Conservation (phyloP, 2,113 vertebrate genomes). For the Danionella cerebrum region DNA sequence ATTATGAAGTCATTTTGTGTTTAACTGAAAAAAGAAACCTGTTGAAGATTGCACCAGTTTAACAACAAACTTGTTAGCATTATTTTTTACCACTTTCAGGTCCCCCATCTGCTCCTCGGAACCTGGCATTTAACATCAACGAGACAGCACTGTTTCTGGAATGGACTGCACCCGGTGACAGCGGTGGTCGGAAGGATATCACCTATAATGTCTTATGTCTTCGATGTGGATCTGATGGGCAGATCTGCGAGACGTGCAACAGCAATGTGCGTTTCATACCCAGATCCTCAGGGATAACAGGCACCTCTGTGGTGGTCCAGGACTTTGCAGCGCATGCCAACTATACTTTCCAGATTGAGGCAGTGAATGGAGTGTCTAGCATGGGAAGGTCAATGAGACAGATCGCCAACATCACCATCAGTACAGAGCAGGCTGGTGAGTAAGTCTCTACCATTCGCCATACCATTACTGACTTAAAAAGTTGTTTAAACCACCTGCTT, state of each 20-base stretch:
- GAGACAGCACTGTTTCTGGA: constrained; percentile 92
- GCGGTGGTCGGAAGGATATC: constrained; percentile 86
- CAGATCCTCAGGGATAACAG: constrained; percentile 75
- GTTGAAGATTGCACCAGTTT: not conserved
- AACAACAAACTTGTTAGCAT: not conserved
- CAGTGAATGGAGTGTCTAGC: constrained; percentile 86
- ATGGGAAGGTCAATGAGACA: constrained; percentile 75
- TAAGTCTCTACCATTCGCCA: too few species aligned
- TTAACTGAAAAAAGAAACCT: too few species aligned
- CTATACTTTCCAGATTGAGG: constrained; percentile 94
- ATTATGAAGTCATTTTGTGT: too few species aligned
- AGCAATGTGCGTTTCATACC: constrained; percentile 86
- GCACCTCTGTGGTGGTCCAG: constrained; percentile 81
- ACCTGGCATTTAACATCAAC: constrained; percentile 87
- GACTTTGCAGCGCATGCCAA: constrained; percentile 85
- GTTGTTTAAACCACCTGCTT: too few species aligned
- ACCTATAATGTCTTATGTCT: constrained; percentile 89
- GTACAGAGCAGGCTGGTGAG: constrained; percentile 89
- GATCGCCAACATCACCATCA: constrained; percentile 82
- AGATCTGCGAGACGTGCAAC: constrained; percentile 81
- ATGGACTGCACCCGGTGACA: constrained; percentile 89
- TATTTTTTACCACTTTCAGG: constrained; percentile 53
- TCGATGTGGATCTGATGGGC: constrained; percentile 73
- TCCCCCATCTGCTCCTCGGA: constrained; percentile 76
- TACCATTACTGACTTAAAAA: too few species aligned